Base-by-base conservation (phyloP, 2,888 invertebrate species). In the Stenurella melanura region DNA sequence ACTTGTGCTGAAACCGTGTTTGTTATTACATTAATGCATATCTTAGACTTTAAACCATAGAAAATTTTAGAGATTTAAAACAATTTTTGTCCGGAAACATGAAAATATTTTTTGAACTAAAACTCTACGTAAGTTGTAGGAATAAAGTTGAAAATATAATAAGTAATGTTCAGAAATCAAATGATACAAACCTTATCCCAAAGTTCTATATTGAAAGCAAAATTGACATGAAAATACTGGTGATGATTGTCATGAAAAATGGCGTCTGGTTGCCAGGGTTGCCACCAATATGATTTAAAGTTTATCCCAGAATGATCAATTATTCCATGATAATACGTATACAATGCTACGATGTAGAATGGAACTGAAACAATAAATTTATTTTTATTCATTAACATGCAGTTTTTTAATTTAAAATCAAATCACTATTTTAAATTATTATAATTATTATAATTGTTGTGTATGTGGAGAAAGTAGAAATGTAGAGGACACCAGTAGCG, bases 171-270 rank as follows among this genome's bases (percentile, higher is more conserved):
- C 15, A 42, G 1, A 42, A 42, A 15, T 12, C 0, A 12, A 42
- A 42, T 12, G 1, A 58, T 19, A 82, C 86, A 85, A 83, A 94
- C 93, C 90, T 90, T 93, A 87, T 95, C 95, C 93, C 95, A 95
- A 50, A 92, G 78, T 60, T 88, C 90, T 87, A 93, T 93, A 85
- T 95, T 95, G 86, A 95, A 95, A 0, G 93, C 94, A 83, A 94
- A 95, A 89, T 95, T 95, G 84, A 94, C 93, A 85, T 95, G 95
- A 89, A 94, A 94, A 89, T 94, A 94, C 89, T 95, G 94, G 83
- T 95, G 95, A 81, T 95, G 95, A 84, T 95, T 92, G 86, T 95
- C 95, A 82, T 95, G 95, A 89, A 95, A 95, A 78, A 93, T 93
- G 0, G 93, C 93, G 81, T 94, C 93, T 0, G 94, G 94, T 86